Base-by-base conservation (phyloP, 2,888 invertebrate genomes). In the Dermolepida albohirtum region DNA sequence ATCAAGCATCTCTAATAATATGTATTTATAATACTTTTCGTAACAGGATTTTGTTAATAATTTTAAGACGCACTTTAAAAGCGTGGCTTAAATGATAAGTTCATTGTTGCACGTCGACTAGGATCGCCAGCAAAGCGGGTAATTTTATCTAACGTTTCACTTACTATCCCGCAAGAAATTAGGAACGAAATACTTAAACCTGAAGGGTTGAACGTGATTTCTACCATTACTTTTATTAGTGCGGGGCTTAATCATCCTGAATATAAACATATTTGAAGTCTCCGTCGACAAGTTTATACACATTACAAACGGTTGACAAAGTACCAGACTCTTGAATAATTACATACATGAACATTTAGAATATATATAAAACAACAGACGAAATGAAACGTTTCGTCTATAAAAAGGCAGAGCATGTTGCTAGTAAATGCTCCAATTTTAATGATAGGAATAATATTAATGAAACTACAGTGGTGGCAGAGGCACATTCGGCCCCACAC, bases 341-440 rank as follows among this genome's bases (percentile, higher is more conserved):
- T 29, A 34, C 10, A 27, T 29, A 47, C 14, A 27, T 44, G 14
- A 44, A 34, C 49, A 10, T 62, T 49, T 16, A 62, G 49, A 62
- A 62, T 62, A 1, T 34, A 47, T 16, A 14, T 62, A 6, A n/a
- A n/a, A 34, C 39, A 6, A 62, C 43, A 7, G 47, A 62, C 47
- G 47, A 62, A 44, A 62, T 62, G 6, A 44, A 17, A 34, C 47
- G 49, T 62, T 62, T 44, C 12, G 16, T 62, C 12, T 47, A 16
- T 47, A 49, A 57, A 41, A 57, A 44, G 10, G 11, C 50, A n/a
- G 55, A 16, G 4, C 22, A 41, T 8, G 41, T 43, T 50, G 50
- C 10, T 50, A 50, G 8, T 5, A 50, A 50, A 17, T 50, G n/a
- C 22, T n/a, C 22, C 8, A 50, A 50, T 50, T 22, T 27, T 50